Percentiles rank a stretch among this genome's conserved stretches.
Conservation (phyloP, 1,140 invertebrate species). For the Atta cephalotes region DNA sequence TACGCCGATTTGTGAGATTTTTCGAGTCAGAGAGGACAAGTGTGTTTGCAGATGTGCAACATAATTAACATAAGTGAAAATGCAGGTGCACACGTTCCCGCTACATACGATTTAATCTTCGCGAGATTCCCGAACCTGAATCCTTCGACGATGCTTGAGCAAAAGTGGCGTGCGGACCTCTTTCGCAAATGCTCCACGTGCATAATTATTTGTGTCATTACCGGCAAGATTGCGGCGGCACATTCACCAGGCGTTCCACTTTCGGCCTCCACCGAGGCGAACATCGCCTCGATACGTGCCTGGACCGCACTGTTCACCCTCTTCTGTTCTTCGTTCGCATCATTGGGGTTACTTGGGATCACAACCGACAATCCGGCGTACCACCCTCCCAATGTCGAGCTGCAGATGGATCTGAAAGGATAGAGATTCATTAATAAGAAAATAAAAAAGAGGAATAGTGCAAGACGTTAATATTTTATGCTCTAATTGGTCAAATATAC, state of each 20-base stretch:
- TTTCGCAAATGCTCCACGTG: conserved; percentile 1
- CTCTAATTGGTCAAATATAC: too few relatives aligned
- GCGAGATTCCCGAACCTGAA: not conserved
- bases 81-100: conserved; percentile 23
- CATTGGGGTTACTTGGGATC: conserved; percentile 69
- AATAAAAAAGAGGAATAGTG: not conserved
- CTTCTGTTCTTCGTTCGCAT: conserved; percentile 80
- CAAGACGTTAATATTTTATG: not conserved
- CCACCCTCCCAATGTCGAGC: conserved; percentile 80
- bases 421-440: not conserved
- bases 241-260: conserved; percentile 86
- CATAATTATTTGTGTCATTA: conserved; percentile 70
- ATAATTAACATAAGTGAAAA: conserved; percentile 84
- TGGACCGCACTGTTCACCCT: conserved; percentile 92
- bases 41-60: conserved; percentile 38
- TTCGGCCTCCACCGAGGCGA: conserved; percentile 91
- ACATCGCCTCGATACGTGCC: conserved; percentile 94
- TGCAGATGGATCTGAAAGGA: conserved; percentile 79
- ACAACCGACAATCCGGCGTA: conserved; percentile 73
- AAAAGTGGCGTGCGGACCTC: not conserved
- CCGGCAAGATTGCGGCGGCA: conserved; percentile 84
- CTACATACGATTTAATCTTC: not conserved
- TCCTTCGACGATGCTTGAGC: not conserved
- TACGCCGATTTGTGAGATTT: conserved; percentile 49
- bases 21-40: conserved; percentile 43